Evolutionary conservation across 2,113 vertebrate species (phyloP), one percentile per base, ranked within the genome.

Genomic region (Dicrurus megarhynchus): DNA sequence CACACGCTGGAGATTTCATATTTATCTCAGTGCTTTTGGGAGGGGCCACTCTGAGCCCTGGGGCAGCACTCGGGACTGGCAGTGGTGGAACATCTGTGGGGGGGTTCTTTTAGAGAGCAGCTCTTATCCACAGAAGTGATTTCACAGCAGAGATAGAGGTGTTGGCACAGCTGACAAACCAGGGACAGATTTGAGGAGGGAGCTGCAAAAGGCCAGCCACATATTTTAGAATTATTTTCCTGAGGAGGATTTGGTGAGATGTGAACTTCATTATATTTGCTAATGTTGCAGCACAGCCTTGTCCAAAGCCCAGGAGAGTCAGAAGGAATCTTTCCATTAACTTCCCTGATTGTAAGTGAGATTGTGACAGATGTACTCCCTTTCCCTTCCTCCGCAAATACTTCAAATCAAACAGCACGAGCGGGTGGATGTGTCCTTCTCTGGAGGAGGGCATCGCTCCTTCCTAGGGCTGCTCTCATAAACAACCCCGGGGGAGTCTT

Each of bases 261-360:
- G 90, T 86, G 94, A 86, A 80, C 85, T 74, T 53, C 76, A n/a
- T 92, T 93, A 88, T 90, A 88, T 90, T 92, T 84, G 92, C 90
- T 88, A 88, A 85, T 53, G 76, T 83, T 53, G 79, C 67, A 80
- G 68, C 65, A 49, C 79, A 86, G 89, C 64, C 75, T 90, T 46
- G 88, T 57, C 88, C 83, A 76, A 90, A 92, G 68, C 92, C 92
- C 95, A 42, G 59, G 90, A 84, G 96, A 95, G 76, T 11, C 68
- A 77, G 80, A 63, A 88, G 74, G 60, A 92, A 92, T 86, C 92
- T 93, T 97, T 93, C 88, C 94, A 96, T 97, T 97, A 94, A 92
- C 79, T 92, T 35, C 15, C 8, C 76, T 65, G 90, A 93, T 80
- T 83, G 67, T 47, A 52, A 81, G 64, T 26, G 64, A 94, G 85